A percentile compares a stretch with the other conserved stretches of the same genome.
Conservation (phyloP, 2,888 invertebrate species). For the Gonocerus acuteangulatus region DNA sequence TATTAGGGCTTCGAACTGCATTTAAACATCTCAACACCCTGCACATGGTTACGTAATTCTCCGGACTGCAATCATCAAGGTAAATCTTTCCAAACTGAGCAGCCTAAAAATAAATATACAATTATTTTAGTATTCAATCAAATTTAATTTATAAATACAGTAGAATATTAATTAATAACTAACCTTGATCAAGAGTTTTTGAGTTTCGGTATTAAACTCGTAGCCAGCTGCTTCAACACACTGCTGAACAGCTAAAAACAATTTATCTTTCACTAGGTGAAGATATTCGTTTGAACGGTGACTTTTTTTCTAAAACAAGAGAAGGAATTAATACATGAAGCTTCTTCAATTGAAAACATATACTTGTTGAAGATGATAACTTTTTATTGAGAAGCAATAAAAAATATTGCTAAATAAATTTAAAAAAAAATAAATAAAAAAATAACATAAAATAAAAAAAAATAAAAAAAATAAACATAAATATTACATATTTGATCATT, state of each 20-base stretch:
- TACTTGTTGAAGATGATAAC: no score
- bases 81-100: constrained; percentile 95
- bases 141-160: background rate
- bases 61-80: constrained; percentile 63
- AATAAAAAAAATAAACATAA: no score
- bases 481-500: no score
- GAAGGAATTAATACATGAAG: background rate
- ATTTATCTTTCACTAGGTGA: constrained; percentile 69
- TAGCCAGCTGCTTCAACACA: constrained; percentile 90
- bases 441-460: no score
- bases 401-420: background rate
- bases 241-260: constrained; percentile 75
- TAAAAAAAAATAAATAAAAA: background rate
- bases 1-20: constrained; percentile 71
- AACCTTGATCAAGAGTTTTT: constrained; percentile 80
- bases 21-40: constrained; percentile 82
- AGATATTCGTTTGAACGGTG: constrained; percentile 92
- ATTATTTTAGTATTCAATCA: background rate
- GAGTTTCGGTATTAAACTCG: constrained; percentile 77
- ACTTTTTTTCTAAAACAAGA: constrained; percentile 61
- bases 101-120: constrained; percentile 57
- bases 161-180: constrained; percentile 33
- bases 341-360: no score
- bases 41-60: constrained; percentile 78
- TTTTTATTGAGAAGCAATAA: background rate